These are phyloP conservation scores for Elachura formosa DNA, from an alignment of 2,113 vertebrate genomes.

Conservation along the genomic window DNA sequence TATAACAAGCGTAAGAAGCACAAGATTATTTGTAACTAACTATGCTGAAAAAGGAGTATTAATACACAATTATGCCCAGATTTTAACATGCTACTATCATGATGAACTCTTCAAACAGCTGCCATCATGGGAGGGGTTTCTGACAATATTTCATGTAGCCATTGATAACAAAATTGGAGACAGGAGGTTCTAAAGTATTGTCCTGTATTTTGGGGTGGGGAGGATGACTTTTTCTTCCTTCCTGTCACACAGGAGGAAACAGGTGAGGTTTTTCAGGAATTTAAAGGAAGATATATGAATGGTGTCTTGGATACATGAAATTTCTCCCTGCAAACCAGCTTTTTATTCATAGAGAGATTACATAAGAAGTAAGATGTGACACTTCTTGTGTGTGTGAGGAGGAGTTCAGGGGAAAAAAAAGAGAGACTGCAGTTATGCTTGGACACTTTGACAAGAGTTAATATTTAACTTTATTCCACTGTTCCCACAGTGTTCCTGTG, in stretches of 20 bases:
- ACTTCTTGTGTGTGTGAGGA: background rate
- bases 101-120: background rate
- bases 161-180: background rate
- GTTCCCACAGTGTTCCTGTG: background rate
- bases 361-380: background rate
- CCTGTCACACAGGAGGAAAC: background rate
- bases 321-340: background rate
- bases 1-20: background rate
- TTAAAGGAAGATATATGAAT: background rate
- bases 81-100: background rate
- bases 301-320: background rate
- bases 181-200: background rate
- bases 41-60: background rate
- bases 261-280: background rate
- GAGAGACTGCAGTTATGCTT: background rate
- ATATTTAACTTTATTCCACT: background rate
- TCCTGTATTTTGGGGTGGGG: fast-evolving
- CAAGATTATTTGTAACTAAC: background rate
- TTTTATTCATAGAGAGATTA: background rate
- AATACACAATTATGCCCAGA: background rate
- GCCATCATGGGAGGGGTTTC: background rate
- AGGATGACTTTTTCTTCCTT: background rate
- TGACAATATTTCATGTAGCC: background rate
- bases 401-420: background rate
- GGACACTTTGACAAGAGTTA: background rate